These are phyloP conservation scores for Poecilia velifera DNA, from an alignment of 2,797 vertebrate species.

Conservation along the genomic window DNA sequence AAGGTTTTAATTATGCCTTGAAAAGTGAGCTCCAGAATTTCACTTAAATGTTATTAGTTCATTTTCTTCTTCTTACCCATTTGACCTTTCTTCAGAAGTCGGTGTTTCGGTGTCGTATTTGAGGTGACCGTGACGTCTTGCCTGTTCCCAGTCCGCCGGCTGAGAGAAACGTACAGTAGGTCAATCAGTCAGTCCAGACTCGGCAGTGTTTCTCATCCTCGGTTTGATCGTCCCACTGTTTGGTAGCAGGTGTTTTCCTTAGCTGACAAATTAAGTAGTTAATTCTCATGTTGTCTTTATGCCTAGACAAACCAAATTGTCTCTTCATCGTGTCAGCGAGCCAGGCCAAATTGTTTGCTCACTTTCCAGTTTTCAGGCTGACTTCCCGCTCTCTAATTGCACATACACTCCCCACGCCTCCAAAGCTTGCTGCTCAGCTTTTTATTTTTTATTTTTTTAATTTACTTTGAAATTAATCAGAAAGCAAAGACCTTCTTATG, in stretches of 20 bases:
- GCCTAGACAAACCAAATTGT: neutral
- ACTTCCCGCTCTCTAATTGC: neutral
- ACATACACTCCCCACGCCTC: neutral
- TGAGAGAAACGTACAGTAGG: neutral
- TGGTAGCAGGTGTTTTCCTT: conserved; percentile 5
- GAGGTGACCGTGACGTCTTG: neutral
- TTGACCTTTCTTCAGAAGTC: neutral
- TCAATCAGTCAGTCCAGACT: neutral
- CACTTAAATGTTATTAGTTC: neutral
- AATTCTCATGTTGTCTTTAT: neutral
- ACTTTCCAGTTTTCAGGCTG: neutral
- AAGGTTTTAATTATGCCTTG: neutral
- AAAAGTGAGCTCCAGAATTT: neutral
- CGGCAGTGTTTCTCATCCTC: neutral
- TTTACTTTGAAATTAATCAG: neutral
- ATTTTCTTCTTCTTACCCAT: neutral
- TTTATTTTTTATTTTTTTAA: too few relatives aligned
- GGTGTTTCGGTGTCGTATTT: neutral
- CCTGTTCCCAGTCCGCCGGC: neutral
- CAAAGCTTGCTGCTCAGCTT: neutral
- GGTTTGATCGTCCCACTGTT: neutral
- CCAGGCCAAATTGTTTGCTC: neutral
- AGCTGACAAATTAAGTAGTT: neutral
- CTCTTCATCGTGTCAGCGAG: neutral
- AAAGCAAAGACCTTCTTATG: neutral